Evolutionary conservation across 2,113 vertebrate genomes (phyloP), one percentile per base, ranked within the genome.

Genomic region (Gambusia affinis): DNA sequence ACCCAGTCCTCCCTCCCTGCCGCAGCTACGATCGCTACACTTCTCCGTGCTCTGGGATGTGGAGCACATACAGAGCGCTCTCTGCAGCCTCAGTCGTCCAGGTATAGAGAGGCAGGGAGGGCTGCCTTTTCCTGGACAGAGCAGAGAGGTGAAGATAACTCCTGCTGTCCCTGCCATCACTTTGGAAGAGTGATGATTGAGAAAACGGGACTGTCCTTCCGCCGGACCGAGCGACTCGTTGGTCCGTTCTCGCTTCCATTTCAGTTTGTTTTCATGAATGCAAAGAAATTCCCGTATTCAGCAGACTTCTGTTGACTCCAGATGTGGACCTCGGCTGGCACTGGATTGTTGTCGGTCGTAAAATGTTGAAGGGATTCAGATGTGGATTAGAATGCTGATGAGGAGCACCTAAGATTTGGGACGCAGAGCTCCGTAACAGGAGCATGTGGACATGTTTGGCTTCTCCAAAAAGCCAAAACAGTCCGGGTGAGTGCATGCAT

Each of bases 391-490:
- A 77, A 88, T 88, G 83, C 83, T 78, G 78, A 87, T 85, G 88
- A 68, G 73, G 81, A 81, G 70, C 65, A 62, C 60, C 66, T 85
- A 75, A 88, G 80, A 70, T 74, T 44, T 64, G 76, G 76, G 72
- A 80, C 79, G 3, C 30, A 71, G 67, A 60, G 8, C 60, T 65
- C 72, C 28, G 72, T 72, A 76, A 76, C 80, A 19, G 60, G 70
- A 85, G 67, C 84, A 73, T 84, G 88, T 93, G 92, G 92, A 93
- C 83, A 91, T 92, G 90, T 94, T 94, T 88, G 93, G 93, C 69
- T 94, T 94, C 83, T 92, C 91, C 60, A 94, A 91, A 90, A 92
- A 91, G 89, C 89, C 89, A 85, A 93, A 92, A 83, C 88, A 93
- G 82, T 90, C 93, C 10, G 83, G 93, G 94, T 94, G 89, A 93